phyloP scores from a whole-genome alignment of 2,888 invertebrate genomes.

The Cataglyphis altisquamis region DNA sequence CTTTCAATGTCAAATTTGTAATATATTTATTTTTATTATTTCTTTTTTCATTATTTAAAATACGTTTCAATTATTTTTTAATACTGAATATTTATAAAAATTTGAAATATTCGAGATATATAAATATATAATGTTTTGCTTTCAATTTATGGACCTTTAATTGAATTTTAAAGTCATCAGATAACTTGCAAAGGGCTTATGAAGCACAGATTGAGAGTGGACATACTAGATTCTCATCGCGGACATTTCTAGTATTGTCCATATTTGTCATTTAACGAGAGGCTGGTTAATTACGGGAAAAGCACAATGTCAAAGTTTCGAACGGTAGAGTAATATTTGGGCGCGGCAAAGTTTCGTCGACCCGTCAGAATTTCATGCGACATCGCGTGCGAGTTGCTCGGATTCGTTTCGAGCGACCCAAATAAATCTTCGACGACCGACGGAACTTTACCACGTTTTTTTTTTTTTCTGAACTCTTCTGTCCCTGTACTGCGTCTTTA shows the following conservation, averaged over 20 bases:
- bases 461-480: not conserved
- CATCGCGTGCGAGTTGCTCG: not conserved
- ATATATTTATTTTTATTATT: constrained; percentile 4
- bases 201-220: constrained; percentile 13
- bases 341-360: constrained; percentile 34
- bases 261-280: constrained; percentile 25
- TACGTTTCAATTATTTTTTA: constrained; percentile 4
- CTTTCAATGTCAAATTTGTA: not conserved
- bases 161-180: not conserved
- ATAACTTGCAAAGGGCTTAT: not conserved
- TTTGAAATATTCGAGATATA: not conserved
- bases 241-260: constrained; percentile 12
- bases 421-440: constrained; percentile 8
- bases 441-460: constrained; percentile 8
- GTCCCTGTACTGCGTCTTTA: not conserved
- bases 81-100: not conserved
- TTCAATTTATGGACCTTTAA: constrained; percentile 6
- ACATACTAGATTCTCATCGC: constrained; percentile 33
- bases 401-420: constrained; percentile 19
- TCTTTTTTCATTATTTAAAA: constrained; percentile 7
- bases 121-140: not conserved
- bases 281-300: constrained; percentile 39
- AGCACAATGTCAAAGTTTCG: not conserved
- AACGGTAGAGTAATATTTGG: not conserved
- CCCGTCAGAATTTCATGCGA: constrained; percentile 45